Conservation (phyloP, 1,140 invertebrate genomes). For the Drosophila repletoides region DNA sequence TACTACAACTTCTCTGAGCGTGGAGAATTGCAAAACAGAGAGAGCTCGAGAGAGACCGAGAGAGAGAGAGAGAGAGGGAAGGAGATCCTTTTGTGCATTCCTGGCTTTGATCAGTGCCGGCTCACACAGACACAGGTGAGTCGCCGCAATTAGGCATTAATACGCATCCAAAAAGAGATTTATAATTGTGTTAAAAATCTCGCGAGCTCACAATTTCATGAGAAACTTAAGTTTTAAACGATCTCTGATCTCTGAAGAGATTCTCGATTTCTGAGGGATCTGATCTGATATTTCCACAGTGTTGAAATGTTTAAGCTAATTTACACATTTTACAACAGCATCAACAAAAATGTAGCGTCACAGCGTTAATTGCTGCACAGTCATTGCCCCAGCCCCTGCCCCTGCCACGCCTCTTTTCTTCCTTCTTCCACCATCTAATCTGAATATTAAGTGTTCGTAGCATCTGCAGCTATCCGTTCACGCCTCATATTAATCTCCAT, state of each 20-base stretch:
- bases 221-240: slow-evolving; percentile 41
- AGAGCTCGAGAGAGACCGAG: slow-evolving; percentile 14
- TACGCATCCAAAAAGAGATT: slow-evolving; percentile 58
- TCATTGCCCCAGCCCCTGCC: slow-evolving; percentile 45
- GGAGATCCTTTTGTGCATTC: slow-evolving; percentile 38
- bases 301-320: slow-evolving; percentile 73
- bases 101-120: slow-evolving; percentile 63
- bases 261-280: slow-evolving; percentile 40
- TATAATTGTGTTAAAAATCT: slow-evolving; percentile 76
- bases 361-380: slow-evolving; percentile 66
- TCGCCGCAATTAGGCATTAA: slow-evolving; percentile 72
- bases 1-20: slow-evolving; percentile 43
- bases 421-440: slow-evolving; percentile 5
- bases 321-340: slow-evolving; percentile 68
- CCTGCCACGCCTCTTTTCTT: neutral
- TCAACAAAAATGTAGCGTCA: slow-evolving; percentile 68
- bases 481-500: slow-evolving; percentile 76
- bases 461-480: slow-evolving; percentile 50
- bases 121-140: slow-evolving; percentile 44
- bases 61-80: neutral
- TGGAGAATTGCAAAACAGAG: slow-evolving; percentile 68
- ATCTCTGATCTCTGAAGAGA: slow-evolving; percentile 29
- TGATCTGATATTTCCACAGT: slow-evolving; percentile 64
- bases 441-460: neutral
- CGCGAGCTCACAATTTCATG: slow-evolving; percentile 62